These are phyloP conservation scores for Petrocephalus schoutedeni DNA, from an alignment of 2,797 vertebrate genomes.

Conservation along the genomic window DNA sequence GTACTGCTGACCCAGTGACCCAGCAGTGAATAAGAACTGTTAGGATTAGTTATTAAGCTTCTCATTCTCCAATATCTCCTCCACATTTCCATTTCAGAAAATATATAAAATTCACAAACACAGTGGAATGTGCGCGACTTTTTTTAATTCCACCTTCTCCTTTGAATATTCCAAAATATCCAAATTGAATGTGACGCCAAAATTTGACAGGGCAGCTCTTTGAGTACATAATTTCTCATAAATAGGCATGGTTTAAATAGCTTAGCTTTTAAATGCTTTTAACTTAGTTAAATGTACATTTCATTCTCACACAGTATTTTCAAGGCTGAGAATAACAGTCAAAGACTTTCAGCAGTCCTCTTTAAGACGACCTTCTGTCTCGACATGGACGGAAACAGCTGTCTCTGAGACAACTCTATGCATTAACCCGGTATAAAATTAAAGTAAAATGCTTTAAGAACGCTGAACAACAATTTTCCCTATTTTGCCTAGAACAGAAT, in stretches of 20 bases:
- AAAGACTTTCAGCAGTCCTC: conserved; percentile 45
- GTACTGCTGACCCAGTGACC: background rate
- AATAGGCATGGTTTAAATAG: conserved; percentile 45
- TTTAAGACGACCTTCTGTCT: conserved; percentile 55
- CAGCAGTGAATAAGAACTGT: background rate
- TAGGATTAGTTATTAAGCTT: background rate
- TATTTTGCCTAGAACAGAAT: conserved; percentile 54
- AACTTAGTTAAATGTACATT: conserved; percentile 49
- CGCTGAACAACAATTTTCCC: conserved; percentile 51
- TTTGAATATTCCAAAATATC: conserved; percentile 41
- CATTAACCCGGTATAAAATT: conserved; percentile 65
- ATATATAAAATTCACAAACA: background rate
- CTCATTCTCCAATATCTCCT: background rate
- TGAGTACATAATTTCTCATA: conserved; percentile 43
- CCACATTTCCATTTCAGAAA: background rate
- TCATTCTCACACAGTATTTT: conserved; percentile 46
- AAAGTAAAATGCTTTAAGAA: conserved; percentile 57
- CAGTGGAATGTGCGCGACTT: conserved; percentile 36
- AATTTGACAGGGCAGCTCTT: conserved; percentile 31
- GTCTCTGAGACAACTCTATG: conserved; percentile 50
- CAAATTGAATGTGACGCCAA: conserved; percentile 38
- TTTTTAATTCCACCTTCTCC: conserved; percentile 35
- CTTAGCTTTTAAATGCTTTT: conserved; percentile 39
- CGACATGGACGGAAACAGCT: conserved; percentile 55
- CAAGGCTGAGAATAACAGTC: conserved; percentile 53